Evolutionary conservation across 2,888 invertebrate genomes (phyloP).

Genomic region (Himalopsyche anomala): DNA sequence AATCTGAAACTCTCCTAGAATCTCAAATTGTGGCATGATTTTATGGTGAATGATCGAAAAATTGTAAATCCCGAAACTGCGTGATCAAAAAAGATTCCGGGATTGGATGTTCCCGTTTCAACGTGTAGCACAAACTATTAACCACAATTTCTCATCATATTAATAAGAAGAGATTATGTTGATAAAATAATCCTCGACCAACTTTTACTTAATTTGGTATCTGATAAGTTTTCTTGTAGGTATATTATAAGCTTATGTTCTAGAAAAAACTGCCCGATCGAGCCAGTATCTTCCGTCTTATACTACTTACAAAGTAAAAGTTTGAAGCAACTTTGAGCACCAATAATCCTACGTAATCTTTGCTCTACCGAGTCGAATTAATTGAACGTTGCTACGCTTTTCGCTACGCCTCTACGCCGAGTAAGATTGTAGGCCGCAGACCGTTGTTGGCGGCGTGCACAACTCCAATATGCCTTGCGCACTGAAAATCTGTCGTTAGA

Average conservation of each 20-base stretch:
- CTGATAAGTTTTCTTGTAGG: background rate
- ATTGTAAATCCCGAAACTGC: too few relatives aligned
- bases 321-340: constrained; percentile 14
- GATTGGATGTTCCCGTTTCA: too few relatives aligned
- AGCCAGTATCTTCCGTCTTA: background rate
- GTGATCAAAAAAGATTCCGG: too few relatives aligned
- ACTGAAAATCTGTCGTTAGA: background rate
- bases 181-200: background rate
- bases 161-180: background rate
- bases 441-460: background rate
- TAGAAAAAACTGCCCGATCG: background rate
- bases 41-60: too few relatives aligned
- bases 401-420: constrained; percentile 1
- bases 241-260: background rate
- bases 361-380: background rate
- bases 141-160: too few relatives aligned
- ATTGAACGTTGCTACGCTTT: background rate
- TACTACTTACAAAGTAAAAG: background rate
- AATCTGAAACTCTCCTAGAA: too few relatives aligned
- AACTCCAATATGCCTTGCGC: background rate
- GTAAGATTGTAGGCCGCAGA: background rate
- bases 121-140: too few relatives aligned
- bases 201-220: constrained; percentile 1
- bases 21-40: too few relatives aligned
- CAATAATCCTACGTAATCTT: background rate